phyloP scores from a whole-genome alignment of 2,113 vertebrate genomes.

The Meles meles region DNA sequence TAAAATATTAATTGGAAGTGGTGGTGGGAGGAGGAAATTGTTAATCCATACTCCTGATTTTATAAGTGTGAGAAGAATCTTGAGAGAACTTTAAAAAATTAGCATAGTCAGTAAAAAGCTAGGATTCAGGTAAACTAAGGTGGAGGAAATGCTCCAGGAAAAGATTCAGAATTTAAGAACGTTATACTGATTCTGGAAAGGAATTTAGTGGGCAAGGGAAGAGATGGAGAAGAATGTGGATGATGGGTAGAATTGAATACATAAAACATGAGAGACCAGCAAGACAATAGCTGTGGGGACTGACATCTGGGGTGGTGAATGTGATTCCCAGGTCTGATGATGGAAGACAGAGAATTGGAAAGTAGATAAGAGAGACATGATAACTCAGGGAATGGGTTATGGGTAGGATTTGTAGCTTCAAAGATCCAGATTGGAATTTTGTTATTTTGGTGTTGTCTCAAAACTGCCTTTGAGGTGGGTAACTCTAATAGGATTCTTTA shows the following conservation, averaged over 20 bases:
- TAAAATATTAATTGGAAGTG: constrained; percentile 17
- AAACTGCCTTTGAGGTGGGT: neutral
- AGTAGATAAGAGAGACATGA: neutral
- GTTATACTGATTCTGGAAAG: constrained; percentile 2
- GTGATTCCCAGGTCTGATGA: neutral
- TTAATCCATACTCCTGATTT: neutral
- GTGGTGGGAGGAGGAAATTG: neutral
- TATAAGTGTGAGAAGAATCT: neutral
- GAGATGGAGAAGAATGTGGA: neutral
- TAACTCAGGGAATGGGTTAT: neutral
- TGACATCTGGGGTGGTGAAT: neutral
- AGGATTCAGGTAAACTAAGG: neutral
- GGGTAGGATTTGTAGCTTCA: neutral
- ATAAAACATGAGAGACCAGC: neutral
- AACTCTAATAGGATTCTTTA: neutral
- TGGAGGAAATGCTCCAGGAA: neutral
- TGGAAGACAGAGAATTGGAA: neutral
- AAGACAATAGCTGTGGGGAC: neutral
- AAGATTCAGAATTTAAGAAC: neutral
- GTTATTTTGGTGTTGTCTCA: neutral
- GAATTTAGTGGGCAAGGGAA: neutral
- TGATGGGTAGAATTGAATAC: neutral
- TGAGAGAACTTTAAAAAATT: neutral
- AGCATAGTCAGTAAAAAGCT: neutral
- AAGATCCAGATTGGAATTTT: neutral